phyloP scores from a whole-genome alignment of 2,113 vertebrate species.

The Melozone crissalis region DNA sequence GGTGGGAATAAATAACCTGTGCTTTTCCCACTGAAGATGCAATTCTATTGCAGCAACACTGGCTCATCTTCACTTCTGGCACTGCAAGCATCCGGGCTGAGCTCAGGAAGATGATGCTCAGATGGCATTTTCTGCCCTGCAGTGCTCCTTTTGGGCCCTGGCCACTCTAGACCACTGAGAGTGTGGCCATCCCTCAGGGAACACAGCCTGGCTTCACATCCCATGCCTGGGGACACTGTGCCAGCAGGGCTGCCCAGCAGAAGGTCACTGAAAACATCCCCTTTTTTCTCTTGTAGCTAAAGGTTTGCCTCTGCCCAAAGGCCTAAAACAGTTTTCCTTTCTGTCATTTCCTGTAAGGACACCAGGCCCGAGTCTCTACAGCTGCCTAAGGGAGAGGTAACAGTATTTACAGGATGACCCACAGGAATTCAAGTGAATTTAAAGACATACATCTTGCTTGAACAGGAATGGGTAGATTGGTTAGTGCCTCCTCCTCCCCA shows the following conservation, averaged over 20 bases:
- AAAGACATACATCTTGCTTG: neutral
- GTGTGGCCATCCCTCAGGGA: neutral
- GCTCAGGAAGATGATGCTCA: neutral
- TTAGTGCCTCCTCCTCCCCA: neutral
- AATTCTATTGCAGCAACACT: neutral
- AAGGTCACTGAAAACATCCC: neutral
- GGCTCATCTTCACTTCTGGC: neutral
- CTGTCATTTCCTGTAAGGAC: neutral
- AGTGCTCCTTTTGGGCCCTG: neutral
- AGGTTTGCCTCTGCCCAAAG: neutral
- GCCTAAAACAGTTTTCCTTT: neutral
- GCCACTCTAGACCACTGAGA: neutral
- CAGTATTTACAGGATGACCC: neutral
- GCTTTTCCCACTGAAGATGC: neutral
- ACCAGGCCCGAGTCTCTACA: accelerated
- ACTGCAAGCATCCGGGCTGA: neutral
- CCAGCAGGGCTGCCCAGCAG: neutral
- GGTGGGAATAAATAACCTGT: neutral
- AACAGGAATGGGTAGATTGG: neutral
- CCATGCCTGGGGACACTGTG: accelerated
- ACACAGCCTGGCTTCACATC: accelerated
- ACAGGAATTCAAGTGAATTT: neutral
- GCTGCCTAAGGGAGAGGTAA: neutral
- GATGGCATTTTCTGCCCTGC: neutral
- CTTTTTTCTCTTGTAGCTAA: neutral